These are phyloP conservation scores for Drosophila quadrilineata DNA, from an alignment of 1,140 invertebrate species.

Conservation along the genomic window DNA sequence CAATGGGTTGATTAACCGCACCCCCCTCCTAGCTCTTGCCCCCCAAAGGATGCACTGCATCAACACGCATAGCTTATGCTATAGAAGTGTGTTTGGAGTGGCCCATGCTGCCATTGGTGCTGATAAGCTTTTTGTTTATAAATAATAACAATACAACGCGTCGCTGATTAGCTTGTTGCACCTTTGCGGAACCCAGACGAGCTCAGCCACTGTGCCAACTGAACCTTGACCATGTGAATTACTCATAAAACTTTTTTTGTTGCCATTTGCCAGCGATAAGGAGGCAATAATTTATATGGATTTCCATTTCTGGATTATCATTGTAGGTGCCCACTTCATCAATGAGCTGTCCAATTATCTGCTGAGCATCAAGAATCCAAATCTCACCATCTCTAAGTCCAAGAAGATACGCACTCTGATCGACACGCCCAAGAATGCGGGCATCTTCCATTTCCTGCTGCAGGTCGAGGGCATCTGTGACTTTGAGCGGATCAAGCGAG, in stretches of 20 bases:
- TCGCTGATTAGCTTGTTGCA: constrained; percentile 66
- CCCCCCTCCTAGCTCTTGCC: no score
- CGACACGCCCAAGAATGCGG: constrained; percentile 87
- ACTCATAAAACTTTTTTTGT: constrained; percentile 72
- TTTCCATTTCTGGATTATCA: constrained; percentile 4
- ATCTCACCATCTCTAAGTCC: constrained; percentile 85
- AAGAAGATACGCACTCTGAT: constrained; percentile 85
- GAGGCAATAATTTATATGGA: constrained; percentile 16
- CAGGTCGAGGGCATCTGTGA: constrained; percentile 84
- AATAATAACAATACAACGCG: constrained; percentile 46
- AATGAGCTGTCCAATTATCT: constrained; percentile 73
- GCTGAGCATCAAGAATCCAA: constrained; percentile 83
- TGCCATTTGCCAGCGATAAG: constrained; percentile 51
- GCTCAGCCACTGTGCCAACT: constrained; percentile 41
- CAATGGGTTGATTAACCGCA: constrained; percentile 66
- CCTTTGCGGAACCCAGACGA: constrained; percentile 68
- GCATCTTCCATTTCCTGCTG: constrained; percentile 86
- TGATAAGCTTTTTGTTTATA: constrained; percentile 70
- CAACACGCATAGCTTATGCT: neutral
- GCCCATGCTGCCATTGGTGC: constrained; percentile 13
- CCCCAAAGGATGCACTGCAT: constrained; percentile 50
- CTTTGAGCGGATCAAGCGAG: constrained; percentile 81
- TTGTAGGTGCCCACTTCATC: constrained; percentile 65
- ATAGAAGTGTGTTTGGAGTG: constrained; percentile 8
- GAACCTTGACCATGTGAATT: constrained; percentile 74